These are phyloP conservation scores for Penelope pileata DNA, from an alignment of 2,113 vertebrate genomes.

Conservation along the genomic window DNA sequence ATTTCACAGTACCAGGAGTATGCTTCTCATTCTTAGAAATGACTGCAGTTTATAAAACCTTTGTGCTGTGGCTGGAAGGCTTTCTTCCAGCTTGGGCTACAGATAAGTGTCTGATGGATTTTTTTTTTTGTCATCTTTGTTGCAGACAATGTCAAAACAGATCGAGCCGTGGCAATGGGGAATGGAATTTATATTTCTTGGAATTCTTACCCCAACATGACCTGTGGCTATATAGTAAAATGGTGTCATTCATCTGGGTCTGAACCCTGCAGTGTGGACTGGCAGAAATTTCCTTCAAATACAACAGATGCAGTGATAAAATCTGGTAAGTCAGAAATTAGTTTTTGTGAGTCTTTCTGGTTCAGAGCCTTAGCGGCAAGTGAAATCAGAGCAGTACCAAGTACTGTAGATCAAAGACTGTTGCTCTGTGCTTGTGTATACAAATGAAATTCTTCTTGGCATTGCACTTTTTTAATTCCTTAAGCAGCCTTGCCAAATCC, in stretches of 20 bases:
- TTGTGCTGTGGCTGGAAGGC: neutral
- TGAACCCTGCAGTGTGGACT: conserved; percentile 71
- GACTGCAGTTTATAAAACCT: neutral
- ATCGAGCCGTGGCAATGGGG: conserved; percentile 60
- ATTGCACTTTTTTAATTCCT: conserved; percentile 23
- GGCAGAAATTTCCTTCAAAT: conserved; percentile 76
- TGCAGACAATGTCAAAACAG: conserved; percentile 70
- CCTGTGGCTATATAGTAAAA: conserved; percentile 79
- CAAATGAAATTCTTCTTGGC: neutral
- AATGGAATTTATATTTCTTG: conserved; percentile 76
- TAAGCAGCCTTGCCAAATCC: neutral
- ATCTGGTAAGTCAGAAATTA: conserved; percentile 72
- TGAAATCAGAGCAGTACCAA: neutral
- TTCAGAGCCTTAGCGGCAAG: neutral
- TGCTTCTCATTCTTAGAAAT: neutral
- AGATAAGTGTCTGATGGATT: conserved; percentile 17
- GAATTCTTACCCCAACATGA: conserved; percentile 71
- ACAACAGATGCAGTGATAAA: conserved; percentile 70
- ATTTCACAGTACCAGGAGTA: neutral
- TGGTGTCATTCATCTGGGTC: conserved; percentile 72
- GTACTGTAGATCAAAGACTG: neutral
- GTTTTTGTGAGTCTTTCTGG: neutral
- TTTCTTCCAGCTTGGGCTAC: neutral
- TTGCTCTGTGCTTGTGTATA: neutral
- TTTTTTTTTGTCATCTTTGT: conserved; percentile 22